phyloP scores from a whole-genome alignment of 2,888 invertebrate genomes.

The Drosophila birchii region DNA sequence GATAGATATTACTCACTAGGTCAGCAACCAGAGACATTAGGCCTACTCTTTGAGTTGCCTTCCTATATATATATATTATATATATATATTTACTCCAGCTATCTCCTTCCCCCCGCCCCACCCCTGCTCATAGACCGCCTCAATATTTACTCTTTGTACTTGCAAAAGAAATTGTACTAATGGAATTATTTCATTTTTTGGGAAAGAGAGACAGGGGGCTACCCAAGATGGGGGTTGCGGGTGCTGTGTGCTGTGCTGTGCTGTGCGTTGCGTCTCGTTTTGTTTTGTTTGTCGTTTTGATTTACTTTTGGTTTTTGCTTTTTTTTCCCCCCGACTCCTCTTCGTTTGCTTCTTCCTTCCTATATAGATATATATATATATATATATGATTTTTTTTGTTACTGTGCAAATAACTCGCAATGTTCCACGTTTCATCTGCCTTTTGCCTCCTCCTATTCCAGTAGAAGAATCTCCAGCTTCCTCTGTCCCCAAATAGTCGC shows the following conservation, averaged over 20 bases:
- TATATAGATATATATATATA: conserved; percentile 1
- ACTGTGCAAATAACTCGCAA: conserved; percentile 72
- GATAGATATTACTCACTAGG: conserved; percentile 39
- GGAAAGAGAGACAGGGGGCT: neutral
- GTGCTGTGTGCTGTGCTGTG: neutral
- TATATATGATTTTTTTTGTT: conserved; percentile 20
- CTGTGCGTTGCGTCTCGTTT: conserved; percentile 57
- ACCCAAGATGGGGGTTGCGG: neutral
- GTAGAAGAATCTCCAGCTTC: neutral
- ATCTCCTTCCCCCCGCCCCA: too few species aligned
- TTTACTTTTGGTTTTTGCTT: conserved; percentile 61
- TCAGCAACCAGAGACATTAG: conserved; percentile 48
- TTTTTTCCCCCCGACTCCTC: conserved; percentile 19
- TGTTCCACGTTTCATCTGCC: conserved; percentile 46
- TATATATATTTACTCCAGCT: neutral
- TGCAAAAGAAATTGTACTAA: conserved; percentile 84
- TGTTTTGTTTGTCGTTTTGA: conserved; percentile 74
- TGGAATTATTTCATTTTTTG: conserved; percentile 82
- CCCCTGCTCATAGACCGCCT: conserved; percentile 36
- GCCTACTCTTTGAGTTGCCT: conserved; percentile 17
- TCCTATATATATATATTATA: neutral
- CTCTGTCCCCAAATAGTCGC: conserved; percentile 36
- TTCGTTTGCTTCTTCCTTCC: neutral
- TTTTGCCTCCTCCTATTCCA: neutral
- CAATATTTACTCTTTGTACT: conserved; percentile 83